phyloP scores from a whole-genome alignment of 2,797 vertebrate species.

The Jordanella pulchra region DNA sequence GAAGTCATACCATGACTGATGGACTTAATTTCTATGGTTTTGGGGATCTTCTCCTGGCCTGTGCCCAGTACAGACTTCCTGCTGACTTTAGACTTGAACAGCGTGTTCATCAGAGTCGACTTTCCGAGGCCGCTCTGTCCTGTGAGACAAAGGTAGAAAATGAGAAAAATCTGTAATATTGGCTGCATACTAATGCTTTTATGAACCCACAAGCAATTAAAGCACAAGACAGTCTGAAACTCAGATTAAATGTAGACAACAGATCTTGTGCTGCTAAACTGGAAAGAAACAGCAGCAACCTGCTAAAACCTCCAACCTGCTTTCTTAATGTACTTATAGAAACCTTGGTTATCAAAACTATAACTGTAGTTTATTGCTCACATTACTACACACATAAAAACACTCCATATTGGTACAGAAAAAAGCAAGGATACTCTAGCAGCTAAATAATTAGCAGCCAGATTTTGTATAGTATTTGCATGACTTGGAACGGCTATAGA shows the following conservation, averaged over 20 bases:
- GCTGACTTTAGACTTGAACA: slow-evolving; percentile 99
- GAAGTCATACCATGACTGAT: slow-evolving; percentile 88
- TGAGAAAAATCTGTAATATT: background rate
- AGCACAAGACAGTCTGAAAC: slow-evolving; percentile 2
- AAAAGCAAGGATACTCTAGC: background rate
- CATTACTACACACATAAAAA: background rate
- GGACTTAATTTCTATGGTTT: slow-evolving; percentile 97
- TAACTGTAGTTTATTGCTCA: background rate
- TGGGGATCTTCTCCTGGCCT: slow-evolving; percentile 92
- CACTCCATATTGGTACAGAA: background rate
- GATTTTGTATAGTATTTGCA: too few relatives aligned
- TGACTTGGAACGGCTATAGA: too few relatives aligned
- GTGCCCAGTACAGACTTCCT: slow-evolving; percentile 90
- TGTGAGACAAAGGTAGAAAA: slow-evolving; percentile 52
- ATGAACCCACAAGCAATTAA: slow-evolving; percentile 22
- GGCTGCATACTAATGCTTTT: slow-evolving; percentile 1
- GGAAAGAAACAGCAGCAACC: slow-evolving; percentile 28
- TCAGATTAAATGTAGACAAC: slow-evolving; percentile 1
- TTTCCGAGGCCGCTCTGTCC: slow-evolving; percentile 97
- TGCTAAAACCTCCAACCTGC: slow-evolving; percentile 8
- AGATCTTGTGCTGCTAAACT: slow-evolving; percentile 1
- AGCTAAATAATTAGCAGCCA: slow-evolving; percentile 24
- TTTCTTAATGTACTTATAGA: background rate
- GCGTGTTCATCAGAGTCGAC: slow-evolving; percentile 97
- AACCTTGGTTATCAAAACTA: background rate